phyloP scores from a whole-genome alignment of 1,140 invertebrate genomes.

The Melitaea cinxia region DNA sequence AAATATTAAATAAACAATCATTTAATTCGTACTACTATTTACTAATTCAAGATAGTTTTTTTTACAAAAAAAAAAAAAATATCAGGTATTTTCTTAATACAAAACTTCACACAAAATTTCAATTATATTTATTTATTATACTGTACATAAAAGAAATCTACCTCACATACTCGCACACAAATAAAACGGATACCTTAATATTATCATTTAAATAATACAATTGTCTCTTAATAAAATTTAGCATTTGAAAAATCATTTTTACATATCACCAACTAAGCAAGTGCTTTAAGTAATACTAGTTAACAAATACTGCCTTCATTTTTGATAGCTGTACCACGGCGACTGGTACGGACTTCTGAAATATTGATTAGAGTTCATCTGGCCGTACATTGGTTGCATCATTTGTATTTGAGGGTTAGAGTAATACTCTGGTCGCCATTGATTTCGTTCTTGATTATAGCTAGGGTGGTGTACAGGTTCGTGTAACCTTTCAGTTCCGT shows the following conservation, averaged over 20 bases:
- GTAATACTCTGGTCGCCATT: slow-evolving; percentile 47
- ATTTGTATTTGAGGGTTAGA: slow-evolving; percentile 42
- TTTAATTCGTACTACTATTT: too few species aligned
- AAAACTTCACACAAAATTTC: slow-evolving; percentile 11
- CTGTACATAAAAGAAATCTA: slow-evolving; percentile 26
- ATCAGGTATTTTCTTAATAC: neutral
- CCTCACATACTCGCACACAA: slow-evolving; percentile 18
- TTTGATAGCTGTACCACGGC: slow-evolving; percentile 61
- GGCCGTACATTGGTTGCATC: slow-evolving; percentile 46
- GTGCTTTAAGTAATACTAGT: slow-evolving; percentile 22
- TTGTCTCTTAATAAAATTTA: slow-evolving; percentile 26
- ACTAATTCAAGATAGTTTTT: too few species aligned
- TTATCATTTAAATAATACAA: slow-evolving; percentile 23
- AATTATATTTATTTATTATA: slow-evolving; percentile 25
- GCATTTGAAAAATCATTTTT: slow-evolving; percentile 27
- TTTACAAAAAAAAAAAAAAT: neutral
- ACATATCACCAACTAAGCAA: slow-evolving; percentile 20
- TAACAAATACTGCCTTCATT: slow-evolving; percentile 46
- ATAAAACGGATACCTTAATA: slow-evolving; percentile 18
- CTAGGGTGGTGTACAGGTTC: neutral
- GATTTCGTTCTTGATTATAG: slow-evolving; percentile 20
- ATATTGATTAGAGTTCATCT: slow-evolving; percentile 49
- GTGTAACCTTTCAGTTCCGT: neutral
- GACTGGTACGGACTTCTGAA: slow-evolving; percentile 66
- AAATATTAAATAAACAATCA: too few species aligned